These are phyloP conservation scores for Cherax quadricarinatus DNA, from an alignment of 1,140 invertebrate genomes.

Conservation along the genomic window DNA sequence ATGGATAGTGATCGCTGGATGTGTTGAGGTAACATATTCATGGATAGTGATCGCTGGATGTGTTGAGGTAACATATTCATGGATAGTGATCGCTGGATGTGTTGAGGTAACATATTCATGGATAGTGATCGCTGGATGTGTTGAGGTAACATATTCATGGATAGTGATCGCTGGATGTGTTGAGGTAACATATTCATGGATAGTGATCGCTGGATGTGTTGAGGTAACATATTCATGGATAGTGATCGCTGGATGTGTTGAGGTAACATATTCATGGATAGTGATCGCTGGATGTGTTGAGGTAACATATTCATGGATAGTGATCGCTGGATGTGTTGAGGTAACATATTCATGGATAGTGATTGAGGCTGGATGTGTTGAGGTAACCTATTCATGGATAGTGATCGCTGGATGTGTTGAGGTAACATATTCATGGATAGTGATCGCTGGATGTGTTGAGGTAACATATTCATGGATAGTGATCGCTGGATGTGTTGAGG, in stretches of 20 bases:
- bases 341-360: neutral
- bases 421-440: neutral
- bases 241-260: neutral
- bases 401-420: neutral
- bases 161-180: neutral
- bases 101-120: neutral
- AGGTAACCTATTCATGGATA: neutral
- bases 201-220: neutral
- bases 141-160: neutral
- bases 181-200: neutral
- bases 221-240: neutral
- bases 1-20: neutral
- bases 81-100: neutral
- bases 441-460: neutral
- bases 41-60: neutral
- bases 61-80: neutral
- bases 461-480: neutral
- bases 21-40: neutral
- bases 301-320: neutral
- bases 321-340: neutral
- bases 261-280: neutral
- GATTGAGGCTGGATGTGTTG: neutral
- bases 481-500: neutral
- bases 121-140: neutral
- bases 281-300: neutral